Evolutionary conservation across 2,797 vertebrate species (phyloP).

Genomic region (Sebastolobus altivelis): DNA sequence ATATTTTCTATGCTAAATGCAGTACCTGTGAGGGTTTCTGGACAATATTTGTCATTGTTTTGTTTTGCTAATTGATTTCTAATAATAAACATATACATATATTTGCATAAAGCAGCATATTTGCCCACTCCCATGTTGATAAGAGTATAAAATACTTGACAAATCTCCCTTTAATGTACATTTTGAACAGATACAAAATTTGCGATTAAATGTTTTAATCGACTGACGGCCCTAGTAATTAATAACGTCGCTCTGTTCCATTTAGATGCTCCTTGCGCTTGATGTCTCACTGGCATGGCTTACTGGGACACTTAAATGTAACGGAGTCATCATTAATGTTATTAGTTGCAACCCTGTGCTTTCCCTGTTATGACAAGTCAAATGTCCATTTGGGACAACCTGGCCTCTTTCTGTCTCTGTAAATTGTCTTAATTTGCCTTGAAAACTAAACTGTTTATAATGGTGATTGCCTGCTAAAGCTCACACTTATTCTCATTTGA

Average conservation of each 20-base stretch:
- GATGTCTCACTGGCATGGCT: neutral
- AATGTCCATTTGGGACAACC: neutral
- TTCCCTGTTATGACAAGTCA: conserved; percentile 14
- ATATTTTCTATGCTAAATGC: no score
- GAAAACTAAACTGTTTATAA: neutral
- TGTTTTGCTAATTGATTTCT: no score
- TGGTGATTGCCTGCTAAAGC: neutral
- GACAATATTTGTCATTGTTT: no score
- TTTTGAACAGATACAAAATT: no score
- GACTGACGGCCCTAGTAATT: neutral
- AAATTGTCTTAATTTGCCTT: neutral
- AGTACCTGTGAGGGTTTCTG: no score
- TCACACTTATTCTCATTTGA: neutral
- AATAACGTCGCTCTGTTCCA: conserved; percentile 18
- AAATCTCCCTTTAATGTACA: no score
- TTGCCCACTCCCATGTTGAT: no score
- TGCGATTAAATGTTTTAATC: no score
- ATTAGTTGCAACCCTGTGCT: conserved; percentile 17
- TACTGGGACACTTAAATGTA: conserved; percentile 12
- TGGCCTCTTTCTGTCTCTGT: conserved; percentile 7
- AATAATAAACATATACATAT: no score
- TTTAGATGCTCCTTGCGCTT: conserved; percentile 1
- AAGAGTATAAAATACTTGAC: no score
- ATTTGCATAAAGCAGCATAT: no score
- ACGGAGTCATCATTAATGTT: conserved; percentile 35